Base-by-base conservation (phyloP, 1,140 invertebrate genomes). In the Antheraea pernyi region DNA sequence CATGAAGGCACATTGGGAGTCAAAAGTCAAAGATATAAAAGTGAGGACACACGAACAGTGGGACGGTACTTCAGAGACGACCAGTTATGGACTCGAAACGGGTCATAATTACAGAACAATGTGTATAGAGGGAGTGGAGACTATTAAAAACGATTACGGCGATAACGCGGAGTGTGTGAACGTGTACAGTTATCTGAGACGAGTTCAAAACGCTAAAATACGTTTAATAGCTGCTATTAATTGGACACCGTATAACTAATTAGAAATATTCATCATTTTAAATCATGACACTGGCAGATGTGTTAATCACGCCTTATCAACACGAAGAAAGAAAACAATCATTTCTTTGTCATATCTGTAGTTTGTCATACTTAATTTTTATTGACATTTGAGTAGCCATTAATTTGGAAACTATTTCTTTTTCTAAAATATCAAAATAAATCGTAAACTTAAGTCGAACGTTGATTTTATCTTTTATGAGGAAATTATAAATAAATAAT, bases 41-140 rank as follows among this genome's bases (percentile, higher is more conserved):
- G 82, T 91, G 18, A 74, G 83, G 36, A 84, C 77, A 7, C 81
- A 86, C 19, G 90, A 91, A 37, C 69, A 88, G 18, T 92, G 90
- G 90, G 88, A 90, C 62, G 90, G 89, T 0, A 89, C 88, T 0
- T 76, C 73, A 0, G 89, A 90, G 60, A 85, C 84, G 0, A 82
- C 79, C 0, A 83, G 68, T 10, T 86, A 81, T 61, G 86, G 85
- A 0, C 66, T 90, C 3, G 78, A 89, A 67, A 85, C 84, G 1
- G 86, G 86, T 0, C 84, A 88, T 59, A 81, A 85, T 61, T 89
- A 88, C 65, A 80, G 87, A 53, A 86, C 87, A 0, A 85, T 86
- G 79, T 85, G 81, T n/a, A 85, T 89, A 11, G 84, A 88, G 58
- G 64, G 64, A 3, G 76, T 81, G 3, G 84, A 88, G 60, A 88